Conservation (phyloP, 1,140 invertebrate genomes). For the Hermatobates lingyangjiaoensis region DNA sequence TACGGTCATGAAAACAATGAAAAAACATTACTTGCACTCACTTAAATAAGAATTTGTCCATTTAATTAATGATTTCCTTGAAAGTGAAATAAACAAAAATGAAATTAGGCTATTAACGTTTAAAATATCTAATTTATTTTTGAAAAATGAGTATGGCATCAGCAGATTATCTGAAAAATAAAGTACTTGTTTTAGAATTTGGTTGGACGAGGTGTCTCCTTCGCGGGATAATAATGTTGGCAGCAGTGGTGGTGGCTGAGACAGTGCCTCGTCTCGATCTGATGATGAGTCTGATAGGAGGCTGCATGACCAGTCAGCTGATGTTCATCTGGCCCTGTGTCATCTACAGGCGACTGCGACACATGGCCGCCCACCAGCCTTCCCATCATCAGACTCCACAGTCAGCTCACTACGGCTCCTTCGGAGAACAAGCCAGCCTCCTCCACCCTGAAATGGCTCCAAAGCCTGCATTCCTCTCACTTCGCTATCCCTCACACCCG, state of each 20-base stretch:
- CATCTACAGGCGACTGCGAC: slow-evolving; percentile 44
- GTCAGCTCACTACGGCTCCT: neutral
- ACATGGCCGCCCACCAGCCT: slow-evolving; percentile 10
- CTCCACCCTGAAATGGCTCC: neutral
- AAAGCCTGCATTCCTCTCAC: neutral
- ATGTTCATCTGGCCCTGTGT: slow-evolving; percentile 70
- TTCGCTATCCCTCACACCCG: neutral
- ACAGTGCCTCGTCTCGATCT: slow-evolving; percentile 70
- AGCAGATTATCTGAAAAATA: too few relatives aligned
- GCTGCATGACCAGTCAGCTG: slow-evolving; percentile 62
- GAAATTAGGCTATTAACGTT: too few relatives aligned
- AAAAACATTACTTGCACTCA: too few relatives aligned
- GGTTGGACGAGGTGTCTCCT: slow-evolving; percentile 51
- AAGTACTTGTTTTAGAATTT: slow-evolving; percentile 45
- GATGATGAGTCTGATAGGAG: slow-evolving; percentile 72
- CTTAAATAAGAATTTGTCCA: too few relatives aligned
- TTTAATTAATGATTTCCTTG: too few relatives aligned
- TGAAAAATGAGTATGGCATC: too few relatives aligned
- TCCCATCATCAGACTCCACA: neutral
- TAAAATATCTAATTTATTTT: too few relatives aligned
- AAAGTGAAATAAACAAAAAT: too few relatives aligned
- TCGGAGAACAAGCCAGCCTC: neutral
- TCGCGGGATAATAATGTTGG: slow-evolving; percentile 44
- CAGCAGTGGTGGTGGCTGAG: slow-evolving; percentile 59
- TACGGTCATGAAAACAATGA: too few relatives aligned